Evolutionary conservation across 37 sponge, comb jelly and placozoan species (phyloP).

Genomic region (Petrosia ficiformis): DNA sequence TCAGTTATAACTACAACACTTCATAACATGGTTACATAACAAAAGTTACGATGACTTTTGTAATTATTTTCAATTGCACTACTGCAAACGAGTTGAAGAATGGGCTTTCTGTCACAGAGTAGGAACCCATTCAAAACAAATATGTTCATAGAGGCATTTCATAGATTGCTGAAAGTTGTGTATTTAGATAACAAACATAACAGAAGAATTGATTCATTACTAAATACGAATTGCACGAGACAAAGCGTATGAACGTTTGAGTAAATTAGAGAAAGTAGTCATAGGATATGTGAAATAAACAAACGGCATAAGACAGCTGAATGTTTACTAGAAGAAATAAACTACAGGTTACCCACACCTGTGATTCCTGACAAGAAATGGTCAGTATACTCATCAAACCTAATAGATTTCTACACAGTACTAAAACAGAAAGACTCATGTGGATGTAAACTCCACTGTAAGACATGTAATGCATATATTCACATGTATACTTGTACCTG

Average conservation of each 20-base stretch:
- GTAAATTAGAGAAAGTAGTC: slow-evolving; percentile 35
- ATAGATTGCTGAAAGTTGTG: slow-evolving; percentile 39
- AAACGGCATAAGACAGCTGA: background rate
- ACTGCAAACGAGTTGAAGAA: slow-evolving; percentile 15
- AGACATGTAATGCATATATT: too few relatives aligned
- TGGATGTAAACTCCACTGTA: too few relatives aligned
- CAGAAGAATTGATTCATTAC: slow-evolving; percentile 27
- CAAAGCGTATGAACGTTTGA: slow-evolving; percentile 62
- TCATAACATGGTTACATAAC: background rate
- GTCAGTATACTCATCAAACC: too few relatives aligned
- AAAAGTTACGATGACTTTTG: background rate
- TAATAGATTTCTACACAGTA: too few relatives aligned
- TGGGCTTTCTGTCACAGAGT: slow-evolving; percentile 57
- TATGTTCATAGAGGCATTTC: slow-evolving; percentile 65
- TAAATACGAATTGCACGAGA: slow-evolving; percentile 24
- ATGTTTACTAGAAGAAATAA: background rate
- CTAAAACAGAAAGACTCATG: too few relatives aligned
- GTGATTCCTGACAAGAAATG: background rate
- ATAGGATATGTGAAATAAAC: slow-evolving; percentile 20
- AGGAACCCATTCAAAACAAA: slow-evolving; percentile 37
- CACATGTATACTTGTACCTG: too few relatives aligned
- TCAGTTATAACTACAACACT: slow-evolving; percentile 3
- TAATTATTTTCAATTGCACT: slow-evolving; percentile 30
- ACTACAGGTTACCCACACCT: background rate
- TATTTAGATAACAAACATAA: slow-evolving; percentile 39